Conservation (phyloP, 2,113 vertebrate species). For the Telmatochromis sp. region DNA sequence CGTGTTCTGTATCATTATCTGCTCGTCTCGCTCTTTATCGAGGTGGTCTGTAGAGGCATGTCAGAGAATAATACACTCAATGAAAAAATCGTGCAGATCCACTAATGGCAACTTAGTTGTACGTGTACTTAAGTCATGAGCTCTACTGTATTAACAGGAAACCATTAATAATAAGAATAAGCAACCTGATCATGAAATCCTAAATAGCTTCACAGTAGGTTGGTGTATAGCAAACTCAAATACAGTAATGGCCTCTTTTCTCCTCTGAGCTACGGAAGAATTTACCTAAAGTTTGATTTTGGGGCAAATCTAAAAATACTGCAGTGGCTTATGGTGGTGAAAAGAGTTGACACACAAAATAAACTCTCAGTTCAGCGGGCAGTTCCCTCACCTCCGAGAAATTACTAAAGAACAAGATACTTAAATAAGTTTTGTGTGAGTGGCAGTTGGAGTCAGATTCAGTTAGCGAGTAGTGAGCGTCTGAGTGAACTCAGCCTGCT, state of each 20-base stretch:
- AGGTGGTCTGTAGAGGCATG: slow-evolving; percentile 13
- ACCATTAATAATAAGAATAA: background rate
- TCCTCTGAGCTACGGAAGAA: background rate
- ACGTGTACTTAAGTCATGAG: background rate
- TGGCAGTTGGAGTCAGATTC: background rate
- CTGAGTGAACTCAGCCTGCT: background rate
- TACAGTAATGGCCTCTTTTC: background rate
- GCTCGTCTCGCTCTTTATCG: background rate
- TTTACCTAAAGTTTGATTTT: background rate
- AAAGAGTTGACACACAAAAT: background rate
- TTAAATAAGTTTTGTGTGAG: background rate
- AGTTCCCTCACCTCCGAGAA: background rate
- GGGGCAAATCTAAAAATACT: background rate
- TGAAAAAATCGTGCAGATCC: background rate
- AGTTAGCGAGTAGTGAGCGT: background rate
- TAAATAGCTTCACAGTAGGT: background rate
- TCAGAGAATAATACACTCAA: background rate
- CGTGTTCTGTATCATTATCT: slow-evolving; percentile 33
- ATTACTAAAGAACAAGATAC: background rate
- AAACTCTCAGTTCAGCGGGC: background rate
- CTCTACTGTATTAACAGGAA: background rate
- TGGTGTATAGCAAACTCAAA: background rate
- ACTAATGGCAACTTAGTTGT: background rate
- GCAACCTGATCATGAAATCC: background rate
- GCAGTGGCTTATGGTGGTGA: background rate